A percentile compares a stretch with the other conserved stretches of the same genome.
These are phyloP conservation scores for Epizoanthus ramosus DNA, from an alignment of 92 coral and sea anemone genomes.

Conservation along the genomic window DNA sequence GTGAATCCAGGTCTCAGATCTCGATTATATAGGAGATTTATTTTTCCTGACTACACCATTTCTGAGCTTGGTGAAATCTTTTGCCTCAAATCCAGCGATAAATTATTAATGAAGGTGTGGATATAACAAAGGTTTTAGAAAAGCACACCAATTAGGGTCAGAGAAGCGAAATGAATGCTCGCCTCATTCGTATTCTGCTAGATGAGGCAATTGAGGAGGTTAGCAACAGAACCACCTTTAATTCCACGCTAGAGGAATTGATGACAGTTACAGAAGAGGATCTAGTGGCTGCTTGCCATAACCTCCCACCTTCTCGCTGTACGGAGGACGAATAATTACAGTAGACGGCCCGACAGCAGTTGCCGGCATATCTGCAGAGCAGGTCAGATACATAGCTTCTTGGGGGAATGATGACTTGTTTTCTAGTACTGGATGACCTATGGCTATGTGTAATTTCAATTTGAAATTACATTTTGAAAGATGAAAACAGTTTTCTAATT, in stretches of 20 bases:
- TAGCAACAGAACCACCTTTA: constrained; percentile 1
- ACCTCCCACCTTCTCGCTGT: background rate
- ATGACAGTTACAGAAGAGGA: background rate
- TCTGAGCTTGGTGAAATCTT: background rate
- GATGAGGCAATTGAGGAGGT: background rate
- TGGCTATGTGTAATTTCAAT: no score
- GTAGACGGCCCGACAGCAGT: no score
- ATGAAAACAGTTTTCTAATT: no score
- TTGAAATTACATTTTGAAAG: background rate
- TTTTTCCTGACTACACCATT: background rate
- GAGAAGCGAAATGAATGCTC: constrained; percentile 10
- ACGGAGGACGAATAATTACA: background rate
- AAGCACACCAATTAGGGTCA: background rate
- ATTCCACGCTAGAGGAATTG: background rate
- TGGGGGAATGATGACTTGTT: no score
- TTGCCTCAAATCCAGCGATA: background rate
- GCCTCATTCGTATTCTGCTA: background rate
- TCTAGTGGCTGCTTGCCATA: background rate
- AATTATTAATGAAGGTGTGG: background rate
- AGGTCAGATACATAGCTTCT: no score
- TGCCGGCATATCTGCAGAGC: no score
- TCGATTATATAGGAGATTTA: background rate
- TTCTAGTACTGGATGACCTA: no score
- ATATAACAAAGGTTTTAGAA: background rate
- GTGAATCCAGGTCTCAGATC: constrained; percentile 14